Percentiles rank a stretch among this genome's conserved stretches.
Conservation (phyloP, 1,140 invertebrate genomes). For the Saccostrea glomerata region DNA sequence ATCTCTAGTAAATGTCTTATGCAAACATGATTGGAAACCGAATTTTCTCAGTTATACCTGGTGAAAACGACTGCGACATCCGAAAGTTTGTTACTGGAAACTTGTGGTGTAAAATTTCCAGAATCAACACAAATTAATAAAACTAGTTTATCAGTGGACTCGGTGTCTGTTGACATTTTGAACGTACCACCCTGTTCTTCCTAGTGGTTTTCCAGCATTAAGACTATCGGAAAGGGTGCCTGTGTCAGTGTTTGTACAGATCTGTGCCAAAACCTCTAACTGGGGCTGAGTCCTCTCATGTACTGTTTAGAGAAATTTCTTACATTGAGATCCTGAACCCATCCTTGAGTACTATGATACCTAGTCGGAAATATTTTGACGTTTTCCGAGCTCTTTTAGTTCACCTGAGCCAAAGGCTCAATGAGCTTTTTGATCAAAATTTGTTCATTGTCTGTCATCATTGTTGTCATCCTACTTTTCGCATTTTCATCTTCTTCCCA, state of each 20-base stretch:
- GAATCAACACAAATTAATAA: neutral
- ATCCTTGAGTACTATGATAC: conserved; percentile 24
- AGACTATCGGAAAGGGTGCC: conserved; percentile 49
- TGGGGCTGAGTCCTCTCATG: conserved; percentile 40
- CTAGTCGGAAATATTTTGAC: conserved; percentile 2
- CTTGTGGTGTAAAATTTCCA: neutral
- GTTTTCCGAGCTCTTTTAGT: conserved; percentile 23
- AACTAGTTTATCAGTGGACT: neutral
- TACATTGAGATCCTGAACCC: conserved; percentile 43
- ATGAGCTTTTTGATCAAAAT: no score
- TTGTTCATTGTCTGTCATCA: neutral
- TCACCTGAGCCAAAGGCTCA: neutral
- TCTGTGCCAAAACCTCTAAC: conserved; percentile 38
- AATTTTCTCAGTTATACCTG: no score
- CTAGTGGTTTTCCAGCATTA: conserved; percentile 28
- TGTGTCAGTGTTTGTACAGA: conserved; percentile 58
- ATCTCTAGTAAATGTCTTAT: no score
- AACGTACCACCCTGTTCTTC: conserved; percentile 32
- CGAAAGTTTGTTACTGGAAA: neutral
- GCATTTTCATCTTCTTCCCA: no score
- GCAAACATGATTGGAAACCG: no score
- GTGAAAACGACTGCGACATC: neutral
- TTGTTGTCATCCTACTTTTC: neutral
- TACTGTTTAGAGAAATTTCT: conserved; percentile 32
- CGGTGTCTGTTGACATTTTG: conserved; percentile 27